These are phyloP conservation scores for Naja naja DNA, from an alignment of 2,113 vertebrate genomes.

Conservation along the genomic window DNA sequence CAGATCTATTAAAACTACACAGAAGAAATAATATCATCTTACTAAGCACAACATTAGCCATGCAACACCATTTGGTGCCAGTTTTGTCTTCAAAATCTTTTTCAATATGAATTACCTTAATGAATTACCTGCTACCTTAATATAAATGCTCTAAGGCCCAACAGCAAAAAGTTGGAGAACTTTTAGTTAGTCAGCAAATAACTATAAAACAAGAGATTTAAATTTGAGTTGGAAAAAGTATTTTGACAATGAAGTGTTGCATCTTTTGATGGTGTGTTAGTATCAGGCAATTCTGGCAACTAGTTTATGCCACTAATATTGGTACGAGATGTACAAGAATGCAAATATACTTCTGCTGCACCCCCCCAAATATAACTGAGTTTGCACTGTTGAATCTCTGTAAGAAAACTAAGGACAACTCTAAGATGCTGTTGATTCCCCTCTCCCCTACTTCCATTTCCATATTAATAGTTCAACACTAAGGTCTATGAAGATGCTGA, in stretches of 20 bases:
- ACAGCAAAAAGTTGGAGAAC: background rate
- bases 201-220: background rate
- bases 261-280: background rate
- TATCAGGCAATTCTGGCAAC: background rate
- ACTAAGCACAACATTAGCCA: background rate
- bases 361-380: background rate
- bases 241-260: background rate
- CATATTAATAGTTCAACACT: background rate
- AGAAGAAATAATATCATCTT: background rate
- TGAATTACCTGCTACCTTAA: background rate
- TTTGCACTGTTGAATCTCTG: background rate
- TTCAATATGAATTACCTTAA: background rate
- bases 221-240: background rate
- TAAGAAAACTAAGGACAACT: background rate
- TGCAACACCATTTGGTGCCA: background rate
- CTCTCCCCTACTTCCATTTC: no score
- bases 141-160: background rate
- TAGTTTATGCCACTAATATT: background rate
- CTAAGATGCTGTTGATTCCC: background rate
- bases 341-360: background rate
- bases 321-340: background rate
- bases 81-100: background rate
- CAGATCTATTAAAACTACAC: fast-evolving
- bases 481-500: background rate
- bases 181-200: background rate